A percentile compares a stretch with the other conserved stretches of the same genome.
Evolutionary conservation across 1,140 invertebrate genomes (phyloP).

Genomic region (Thereuonema tuberculata): DNA sequence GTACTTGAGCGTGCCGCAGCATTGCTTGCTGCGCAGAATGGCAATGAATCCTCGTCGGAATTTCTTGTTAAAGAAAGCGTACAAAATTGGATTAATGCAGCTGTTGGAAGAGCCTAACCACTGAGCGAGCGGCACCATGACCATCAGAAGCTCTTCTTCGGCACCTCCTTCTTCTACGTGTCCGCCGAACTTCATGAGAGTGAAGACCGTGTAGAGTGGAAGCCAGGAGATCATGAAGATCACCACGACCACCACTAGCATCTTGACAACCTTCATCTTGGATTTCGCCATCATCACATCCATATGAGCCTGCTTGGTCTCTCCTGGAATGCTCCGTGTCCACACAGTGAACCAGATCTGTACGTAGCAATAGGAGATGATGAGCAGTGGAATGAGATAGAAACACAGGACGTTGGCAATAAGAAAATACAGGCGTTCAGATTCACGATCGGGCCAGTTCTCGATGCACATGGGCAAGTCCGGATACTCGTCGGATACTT

Average conservation of each 20-base stretch:
- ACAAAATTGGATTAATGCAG: slow-evolving; percentile 95
- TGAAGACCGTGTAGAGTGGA: slow-evolving; percentile 81
- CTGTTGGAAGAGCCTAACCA: slow-evolving; percentile 93
- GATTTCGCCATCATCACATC: slow-evolving; percentile 38
- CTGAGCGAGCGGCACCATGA: slow-evolving; percentile 76
- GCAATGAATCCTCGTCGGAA: slow-evolving; percentile 84
- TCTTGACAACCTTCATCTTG: slow-evolving; percentile 79
- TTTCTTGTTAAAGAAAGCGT: slow-evolving; percentile 94
- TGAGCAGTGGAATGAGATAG: slow-evolving; percentile 80
- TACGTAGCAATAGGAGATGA: slow-evolving; percentile 84
- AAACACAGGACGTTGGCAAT: slow-evolving; percentile 77
- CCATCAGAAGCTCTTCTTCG: slow-evolving; percentile 47
- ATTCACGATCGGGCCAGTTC: slow-evolving; percentile 63
- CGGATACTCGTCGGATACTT: slow-evolving; percentile 35
- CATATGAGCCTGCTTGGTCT: slow-evolving; percentile 80
- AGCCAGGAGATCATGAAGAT: slow-evolving; percentile 90
- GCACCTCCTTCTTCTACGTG: slow-evolving; percentile 38
- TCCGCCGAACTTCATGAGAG: slow-evolving; percentile 55
- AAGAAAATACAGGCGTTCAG: slow-evolving; percentile 71
- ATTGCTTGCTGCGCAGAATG: slow-evolving; percentile 65
- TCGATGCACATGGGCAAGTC: slow-evolving; percentile 53
- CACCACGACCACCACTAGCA: slow-evolving; percentile 88
- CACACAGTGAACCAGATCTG: slow-evolving; percentile 86
- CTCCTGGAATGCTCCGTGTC: slow-evolving; percentile 68
- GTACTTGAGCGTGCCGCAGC: slow-evolving; percentile 41